A percentile compares a stretch with the other conserved stretches of the same genome.
Conservation (phyloP, 2,113 vertebrate species). For the Rhodinocichla rosea region DNA sequence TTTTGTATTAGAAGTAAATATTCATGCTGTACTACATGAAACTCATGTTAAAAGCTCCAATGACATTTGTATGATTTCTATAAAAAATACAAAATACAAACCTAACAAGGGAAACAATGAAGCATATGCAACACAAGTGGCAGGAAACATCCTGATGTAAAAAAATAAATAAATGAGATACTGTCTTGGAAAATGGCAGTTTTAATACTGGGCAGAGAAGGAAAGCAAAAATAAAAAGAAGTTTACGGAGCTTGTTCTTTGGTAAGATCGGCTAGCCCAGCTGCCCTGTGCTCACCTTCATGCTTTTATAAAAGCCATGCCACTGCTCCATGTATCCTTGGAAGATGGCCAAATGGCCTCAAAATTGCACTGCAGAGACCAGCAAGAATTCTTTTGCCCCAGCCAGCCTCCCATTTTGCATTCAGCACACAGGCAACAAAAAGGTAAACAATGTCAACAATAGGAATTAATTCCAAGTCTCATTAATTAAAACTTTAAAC, state of each 20-base stretch:
- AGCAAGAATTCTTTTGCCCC: background rate
- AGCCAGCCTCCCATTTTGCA: background rate
- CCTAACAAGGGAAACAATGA: background rate
- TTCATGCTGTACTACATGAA: background rate
- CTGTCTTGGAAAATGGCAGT: background rate
- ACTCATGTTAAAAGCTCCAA: background rate
- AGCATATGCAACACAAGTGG: background rate
- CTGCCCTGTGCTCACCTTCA: background rate
- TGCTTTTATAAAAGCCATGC: background rate
- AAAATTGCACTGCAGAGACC: background rate
- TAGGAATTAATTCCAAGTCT: background rate
- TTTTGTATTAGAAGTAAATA: background rate
- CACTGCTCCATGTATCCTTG: background rate
- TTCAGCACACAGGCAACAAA: background rate
- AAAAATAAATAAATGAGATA: background rate
- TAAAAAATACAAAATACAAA: background rate
- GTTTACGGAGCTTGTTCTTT: background rate
- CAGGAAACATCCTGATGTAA: background rate
- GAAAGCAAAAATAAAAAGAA: background rate
- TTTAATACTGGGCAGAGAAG: background rate
- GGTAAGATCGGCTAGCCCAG: background rate
- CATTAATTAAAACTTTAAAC: background rate
- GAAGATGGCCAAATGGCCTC: background rate
- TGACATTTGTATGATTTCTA: background rate
- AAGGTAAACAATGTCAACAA: background rate